Evolutionary conservation across 2,888 invertebrate species (phyloP).

Genomic region (Therioaphis trifolii): DNA sequence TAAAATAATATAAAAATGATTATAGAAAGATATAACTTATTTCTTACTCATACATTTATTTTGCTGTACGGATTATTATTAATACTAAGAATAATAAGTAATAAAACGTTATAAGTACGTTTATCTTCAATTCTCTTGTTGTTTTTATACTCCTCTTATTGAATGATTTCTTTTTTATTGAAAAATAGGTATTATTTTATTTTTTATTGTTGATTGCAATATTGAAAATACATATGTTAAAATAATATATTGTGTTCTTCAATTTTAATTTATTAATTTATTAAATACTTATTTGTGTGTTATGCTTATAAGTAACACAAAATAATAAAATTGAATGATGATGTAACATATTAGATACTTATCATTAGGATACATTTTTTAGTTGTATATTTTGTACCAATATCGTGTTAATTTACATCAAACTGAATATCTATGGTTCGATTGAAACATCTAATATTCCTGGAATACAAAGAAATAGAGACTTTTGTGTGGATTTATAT

Average conservation of each 20-base stretch:
- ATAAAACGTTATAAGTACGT: conserved; percentile 34
- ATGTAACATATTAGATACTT: conserved; percentile 4
- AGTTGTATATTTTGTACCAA: neutral
- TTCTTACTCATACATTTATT: conserved; percentile 39
- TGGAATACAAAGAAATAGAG: neutral
- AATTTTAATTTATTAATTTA: conserved; percentile 10
- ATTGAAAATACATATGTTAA: neutral
- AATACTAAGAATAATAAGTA: conserved; percentile 47
- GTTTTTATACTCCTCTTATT: neutral
- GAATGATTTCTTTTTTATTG: conserved; percentile 6
- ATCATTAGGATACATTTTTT: neutral
- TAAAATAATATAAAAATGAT: conserved; percentile 23
- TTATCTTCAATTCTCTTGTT: conserved; percentile 24
- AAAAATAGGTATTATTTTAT: neutral
- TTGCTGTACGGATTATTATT: conserved; percentile 29
- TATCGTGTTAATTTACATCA: neutral
- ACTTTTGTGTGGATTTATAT: conserved; percentile 38
- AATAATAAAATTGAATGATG: neutral
- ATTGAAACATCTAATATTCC: neutral
- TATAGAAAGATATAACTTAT: conserved; percentile 30
- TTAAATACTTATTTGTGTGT: neutral
- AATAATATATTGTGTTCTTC: conserved; percentile 15
- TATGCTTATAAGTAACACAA: conserved; percentile 2
- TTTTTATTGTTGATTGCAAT: neutral
- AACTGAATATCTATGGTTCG: neutral